Base-by-base conservation (phyloP, 2,797 vertebrate species). In the Enoplosus armatus region DNA sequence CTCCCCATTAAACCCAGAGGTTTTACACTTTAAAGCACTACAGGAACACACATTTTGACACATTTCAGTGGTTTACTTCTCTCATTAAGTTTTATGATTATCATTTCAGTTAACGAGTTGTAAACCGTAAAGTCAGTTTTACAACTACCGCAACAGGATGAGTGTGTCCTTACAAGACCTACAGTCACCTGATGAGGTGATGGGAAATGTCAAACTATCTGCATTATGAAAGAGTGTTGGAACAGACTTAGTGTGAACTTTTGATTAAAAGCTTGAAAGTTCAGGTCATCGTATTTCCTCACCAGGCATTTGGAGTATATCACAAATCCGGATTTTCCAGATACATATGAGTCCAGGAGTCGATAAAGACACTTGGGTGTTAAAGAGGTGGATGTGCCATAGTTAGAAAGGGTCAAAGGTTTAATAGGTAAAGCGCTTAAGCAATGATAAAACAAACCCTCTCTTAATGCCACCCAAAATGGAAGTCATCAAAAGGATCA, bases 371-470 rank as follows among this genome's bases (percentile, higher is more conserved):
- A 68, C 45, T 16, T 22, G 20, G 59, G 77, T 74, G 72, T 88
- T 87, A 85, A 75, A 70, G 68, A 81, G 37, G 66, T 72, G 71
- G 66, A 74, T 83, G 83, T 83, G 79, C 54, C 7, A 3, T 47
- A 72, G 77, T 73, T 69, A 76, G 63, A 82, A 74, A 45, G 41
- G 81, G 77, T 79, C 86, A 87, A 74, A 82, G 77, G 84, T 85
- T 87, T 90, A 89, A 86, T 80, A 74, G 55, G 77, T 89, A 85
- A 79, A 88, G 76, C 5, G n/a, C 87, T 90, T 94, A 85, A 80
- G 59, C 39, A 70, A 78, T 72, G 88, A 93, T 91, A 88, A 91
- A 90, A 89, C 86, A 92, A 90, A 87, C 62, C 77, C 47, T 76
- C 48, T 69, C 43, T 79, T 85, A 82, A 85, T 72, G 72, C 45